These are phyloP conservation scores for Conistra vaccinii DNA, from an alignment of 2,888 invertebrate genomes.

Conservation along the genomic window DNA sequence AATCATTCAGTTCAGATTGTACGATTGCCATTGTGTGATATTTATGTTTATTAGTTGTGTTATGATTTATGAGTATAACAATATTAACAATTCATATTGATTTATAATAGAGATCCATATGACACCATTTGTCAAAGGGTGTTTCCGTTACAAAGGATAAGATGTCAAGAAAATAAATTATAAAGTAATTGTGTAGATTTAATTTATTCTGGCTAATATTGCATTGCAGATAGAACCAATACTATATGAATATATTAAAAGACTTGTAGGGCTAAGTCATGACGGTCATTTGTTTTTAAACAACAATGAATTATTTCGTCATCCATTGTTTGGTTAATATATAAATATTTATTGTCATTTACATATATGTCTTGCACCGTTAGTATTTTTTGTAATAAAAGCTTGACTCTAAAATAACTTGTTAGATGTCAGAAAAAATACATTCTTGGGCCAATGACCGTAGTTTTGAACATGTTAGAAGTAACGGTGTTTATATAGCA, in stretches of 20 bases:
- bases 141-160: background rate
- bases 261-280: too few relatives aligned
- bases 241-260: background rate
- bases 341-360: slow-evolving; percentile 38
- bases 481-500: slow-evolving; percentile 38
- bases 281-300: background rate
- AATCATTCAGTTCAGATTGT: background rate
- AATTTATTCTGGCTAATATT: background rate
- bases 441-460: slow-evolving; percentile 40
- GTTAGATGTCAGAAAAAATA: slow-evolving; percentile 7
- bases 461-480: background rate
- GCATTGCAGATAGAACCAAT: background rate
- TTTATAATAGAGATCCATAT: background rate
- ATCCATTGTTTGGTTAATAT: slow-evolving; percentile 35
- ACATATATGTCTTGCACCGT: slow-evolving; percentile 42
- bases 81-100: background rate
- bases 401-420: slow-evolving; percentile 31
- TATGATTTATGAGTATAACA: background rate
- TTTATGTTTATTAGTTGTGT: slow-evolving; percentile 1
- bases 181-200: background rate
- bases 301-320: slow-evolving; percentile 1
- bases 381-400: slow-evolving; percentile 30
- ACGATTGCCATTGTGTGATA: background rate
- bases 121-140: background rate
- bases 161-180: background rate